Conservation (phyloP, 2,888 invertebrate species). For the Hyppa rectilinea region DNA sequence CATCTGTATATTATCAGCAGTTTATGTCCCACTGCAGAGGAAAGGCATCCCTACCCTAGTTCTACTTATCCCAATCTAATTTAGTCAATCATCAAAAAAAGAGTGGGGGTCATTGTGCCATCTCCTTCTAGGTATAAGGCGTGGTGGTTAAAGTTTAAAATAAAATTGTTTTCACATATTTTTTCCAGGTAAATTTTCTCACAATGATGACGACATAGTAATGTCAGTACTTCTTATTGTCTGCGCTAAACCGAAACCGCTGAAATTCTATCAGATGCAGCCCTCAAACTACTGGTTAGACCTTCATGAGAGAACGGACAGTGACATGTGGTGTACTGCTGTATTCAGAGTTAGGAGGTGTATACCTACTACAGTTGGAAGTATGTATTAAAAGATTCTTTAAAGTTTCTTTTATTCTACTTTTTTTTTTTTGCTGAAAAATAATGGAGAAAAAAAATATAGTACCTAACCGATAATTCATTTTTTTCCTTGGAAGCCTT, state of each 20-base stretch:
- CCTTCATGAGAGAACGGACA: slow-evolving; percentile 80
- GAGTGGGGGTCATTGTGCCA: not conserved
- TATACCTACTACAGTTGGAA: slow-evolving; percentile 83
- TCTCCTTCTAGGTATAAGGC: not conserved
- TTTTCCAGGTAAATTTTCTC: slow-evolving; percentile 84
- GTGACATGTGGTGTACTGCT: slow-evolving; percentile 84
- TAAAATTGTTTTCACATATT: not conserved
- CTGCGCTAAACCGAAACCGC: slow-evolving; percentile 82
- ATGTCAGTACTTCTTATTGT: slow-evolving; percentile 85
- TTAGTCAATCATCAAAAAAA: not conserved
- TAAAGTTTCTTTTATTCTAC: too few species aligned
- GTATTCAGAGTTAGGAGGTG: slow-evolving; percentile 87
- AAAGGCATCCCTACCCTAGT: not conserved
- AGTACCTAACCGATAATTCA: not conserved
- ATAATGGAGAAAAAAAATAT: not conserved
- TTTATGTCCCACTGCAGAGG: not conserved
- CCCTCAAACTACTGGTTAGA: slow-evolving; percentile 84
- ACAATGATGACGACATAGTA: slow-evolving; percentile 83
- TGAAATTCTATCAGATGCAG: slow-evolving; percentile 80
- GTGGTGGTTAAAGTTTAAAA: not conserved
- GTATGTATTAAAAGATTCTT: too few species aligned
- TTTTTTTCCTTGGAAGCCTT: not conserved
- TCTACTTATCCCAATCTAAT: not conserved
- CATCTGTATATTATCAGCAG: not conserved
- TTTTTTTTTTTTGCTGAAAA: not conserved